Conservation (phyloP, 2,113 vertebrate genomes). For the Tiliqua scincoides region DNA sequence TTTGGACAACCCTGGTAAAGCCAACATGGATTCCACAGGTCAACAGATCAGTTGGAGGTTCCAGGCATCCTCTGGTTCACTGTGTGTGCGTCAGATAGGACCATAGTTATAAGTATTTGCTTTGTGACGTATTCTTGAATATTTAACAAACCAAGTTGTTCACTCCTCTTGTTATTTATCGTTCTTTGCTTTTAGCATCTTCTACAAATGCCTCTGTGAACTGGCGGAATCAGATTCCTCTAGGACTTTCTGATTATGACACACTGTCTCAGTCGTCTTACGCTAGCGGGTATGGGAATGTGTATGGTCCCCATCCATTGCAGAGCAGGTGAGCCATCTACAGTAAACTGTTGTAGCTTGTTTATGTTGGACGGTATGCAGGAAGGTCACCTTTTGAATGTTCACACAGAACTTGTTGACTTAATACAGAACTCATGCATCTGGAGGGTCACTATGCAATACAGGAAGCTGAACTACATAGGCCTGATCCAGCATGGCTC, state of each 20-base stretch:
- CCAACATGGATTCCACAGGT: background rate
- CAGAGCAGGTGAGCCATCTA: conserved; percentile 87
- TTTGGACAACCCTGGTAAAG: too few species aligned
- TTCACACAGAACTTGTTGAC: too few species aligned
- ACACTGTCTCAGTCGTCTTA: conserved; percentile 79
- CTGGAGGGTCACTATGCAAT: too few species aligned
- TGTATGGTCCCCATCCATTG: conserved; percentile 80
- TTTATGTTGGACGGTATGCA: background rate
- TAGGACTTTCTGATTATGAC: conserved; percentile 82
- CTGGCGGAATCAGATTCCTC: conserved; percentile 82
- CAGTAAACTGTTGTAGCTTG: conserved; percentile 3
- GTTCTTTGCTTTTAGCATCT: conserved; percentile 77
- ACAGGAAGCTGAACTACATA: too few species aligned
- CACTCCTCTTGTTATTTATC: background rate
- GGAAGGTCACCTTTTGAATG: rapidly evolving
- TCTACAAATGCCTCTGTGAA: conserved; percentile 80
- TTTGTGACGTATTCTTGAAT: rapidly evolving
- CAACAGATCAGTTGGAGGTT: background rate
- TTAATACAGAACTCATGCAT: too few species aligned
- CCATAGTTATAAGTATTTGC: background rate
- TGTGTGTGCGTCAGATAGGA: rapidly evolving
- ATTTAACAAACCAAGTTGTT: background rate
- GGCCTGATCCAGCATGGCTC: too few species aligned
- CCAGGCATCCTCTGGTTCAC: background rate
- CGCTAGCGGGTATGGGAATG: conserved; percentile 78